A percentile compares a stretch with the other conserved stretches of the same genome.
phyloP scores from a whole-genome alignment of 2,888 invertebrate genomes.

The Synergus japonicus region DNA sequence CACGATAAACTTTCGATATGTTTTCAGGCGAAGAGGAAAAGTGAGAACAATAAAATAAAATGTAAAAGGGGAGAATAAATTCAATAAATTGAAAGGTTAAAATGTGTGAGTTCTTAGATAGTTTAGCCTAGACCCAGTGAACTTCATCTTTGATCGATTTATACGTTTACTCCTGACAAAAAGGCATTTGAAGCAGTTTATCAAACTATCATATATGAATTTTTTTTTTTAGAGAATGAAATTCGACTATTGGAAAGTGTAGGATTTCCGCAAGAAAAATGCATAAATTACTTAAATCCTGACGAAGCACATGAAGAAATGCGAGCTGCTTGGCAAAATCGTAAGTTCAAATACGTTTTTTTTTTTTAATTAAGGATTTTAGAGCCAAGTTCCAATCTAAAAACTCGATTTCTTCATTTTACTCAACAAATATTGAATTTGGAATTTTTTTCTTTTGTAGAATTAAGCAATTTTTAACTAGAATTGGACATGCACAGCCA shows the following conservation, averaged over 20 bases:
- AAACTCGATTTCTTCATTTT: no score
- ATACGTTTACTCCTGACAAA: slow-evolving; percentile 43
- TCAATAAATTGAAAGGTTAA: not conserved
- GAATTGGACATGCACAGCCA: no score
- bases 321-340: slow-evolving; percentile 85
- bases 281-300: slow-evolving; percentile 90
- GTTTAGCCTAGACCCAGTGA: slow-evolving; percentile 52
- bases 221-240: slow-evolving; percentile 82
- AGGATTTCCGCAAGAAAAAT: slow-evolving; percentile 85
- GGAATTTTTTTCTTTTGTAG: no score
- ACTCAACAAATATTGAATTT: no score
- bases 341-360: slow-evolving; percentile 62
- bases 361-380: no score
- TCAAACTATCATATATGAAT: not conserved
- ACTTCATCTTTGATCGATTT: slow-evolving; percentile 56
- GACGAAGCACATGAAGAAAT: slow-evolving; percentile 84
- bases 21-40: not conserved
- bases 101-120: not conserved
- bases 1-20: not conserved
- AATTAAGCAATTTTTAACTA: no score
- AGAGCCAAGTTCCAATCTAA: no score
- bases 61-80: not conserved
- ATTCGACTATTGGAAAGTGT: slow-evolving; percentile 82
- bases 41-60: not conserved
- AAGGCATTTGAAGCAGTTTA: not conserved